Evolutionary conservation across 1,140 invertebrate genomes (phyloP).

Genomic region (Dendrolimus kikuchii): DNA sequence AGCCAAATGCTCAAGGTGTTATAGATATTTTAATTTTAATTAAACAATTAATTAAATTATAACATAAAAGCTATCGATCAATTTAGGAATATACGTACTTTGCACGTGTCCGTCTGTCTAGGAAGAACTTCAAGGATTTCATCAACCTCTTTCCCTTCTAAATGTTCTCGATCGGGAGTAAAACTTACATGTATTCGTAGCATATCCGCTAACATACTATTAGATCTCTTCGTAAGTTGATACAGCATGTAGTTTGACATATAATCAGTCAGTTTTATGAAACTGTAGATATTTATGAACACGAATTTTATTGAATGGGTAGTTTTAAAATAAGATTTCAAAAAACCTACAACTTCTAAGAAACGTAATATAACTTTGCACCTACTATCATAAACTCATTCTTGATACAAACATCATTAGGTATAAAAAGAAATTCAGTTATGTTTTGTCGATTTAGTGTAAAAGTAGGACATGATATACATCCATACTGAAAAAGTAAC

Average conservation of each 20-base stretch:
- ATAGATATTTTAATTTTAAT: background rate
- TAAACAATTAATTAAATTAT: no score
- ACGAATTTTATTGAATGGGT: no score
- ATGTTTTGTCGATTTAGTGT: no score
- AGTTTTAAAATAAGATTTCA: no score
- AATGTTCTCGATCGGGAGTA: constrained; percentile 30
- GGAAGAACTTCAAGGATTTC: constrained; percentile 73
- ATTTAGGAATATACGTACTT: constrained; percentile 25
- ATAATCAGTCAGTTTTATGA: constrained; percentile 83
- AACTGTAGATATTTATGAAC: constrained; percentile 67
- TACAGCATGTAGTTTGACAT: constrained; percentile 81
- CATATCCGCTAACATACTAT: constrained; percentile 73
- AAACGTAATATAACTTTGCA: no score
- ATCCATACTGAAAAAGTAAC: no score
- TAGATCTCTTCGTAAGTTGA: constrained; percentile 77
- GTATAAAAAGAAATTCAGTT: no score
- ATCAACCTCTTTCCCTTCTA: constrained; percentile 33
- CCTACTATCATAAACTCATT: no score
- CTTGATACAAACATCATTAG: no score
- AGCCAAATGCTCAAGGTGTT: constrained; percentile 9
- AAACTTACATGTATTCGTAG: constrained; percentile 71
- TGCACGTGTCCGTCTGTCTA: constrained; percentile 45
- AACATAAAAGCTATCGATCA: background rate
- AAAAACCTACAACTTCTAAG: no score
- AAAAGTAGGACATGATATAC: no score